Evolutionary conservation across 2,113 vertebrate species (phyloP).

Genomic region (Tichodroma muraria): DNA sequence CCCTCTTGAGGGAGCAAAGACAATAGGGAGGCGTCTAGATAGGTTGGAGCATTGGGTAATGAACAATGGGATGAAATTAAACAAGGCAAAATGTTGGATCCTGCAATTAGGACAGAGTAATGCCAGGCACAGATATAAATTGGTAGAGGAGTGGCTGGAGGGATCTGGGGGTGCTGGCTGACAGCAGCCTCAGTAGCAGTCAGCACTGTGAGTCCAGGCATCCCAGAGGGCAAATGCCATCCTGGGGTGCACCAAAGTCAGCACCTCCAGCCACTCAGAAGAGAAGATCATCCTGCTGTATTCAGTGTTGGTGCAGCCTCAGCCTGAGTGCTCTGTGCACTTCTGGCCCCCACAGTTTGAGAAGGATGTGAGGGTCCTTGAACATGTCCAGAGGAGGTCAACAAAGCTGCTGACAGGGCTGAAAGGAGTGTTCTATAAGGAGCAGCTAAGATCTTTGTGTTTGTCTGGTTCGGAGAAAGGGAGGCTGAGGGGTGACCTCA

Average conservation of each 20-base stretch:
- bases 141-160: neutral
- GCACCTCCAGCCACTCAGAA: neutral
- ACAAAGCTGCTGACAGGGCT: neutral
- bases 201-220: neutral
- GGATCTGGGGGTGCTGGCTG: neutral
- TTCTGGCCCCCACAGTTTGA: neutral
- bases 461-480: neutral
- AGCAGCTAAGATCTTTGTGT: neutral
- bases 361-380: neutral
- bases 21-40: neutral
- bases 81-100: neutral
- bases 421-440: neutral
- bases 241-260: neutral
- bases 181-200: neutral
- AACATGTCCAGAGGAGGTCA: neutral
- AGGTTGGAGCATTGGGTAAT: neutral
- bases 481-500: accelerated
- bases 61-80: neutral
- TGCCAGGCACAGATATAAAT: accelerated
- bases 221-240: neutral
- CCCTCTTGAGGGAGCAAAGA: accelerated
- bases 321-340: too few species aligned
- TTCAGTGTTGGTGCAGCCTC: neutral
- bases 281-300: accelerated
- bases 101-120: accelerated